A percentile compares a stretch with the other conserved stretches of the same genome.
phyloP scores from a whole-genome alignment of 35 echinoderm and acorn worm genomes.

The Amphiura filiformis region DNA sequence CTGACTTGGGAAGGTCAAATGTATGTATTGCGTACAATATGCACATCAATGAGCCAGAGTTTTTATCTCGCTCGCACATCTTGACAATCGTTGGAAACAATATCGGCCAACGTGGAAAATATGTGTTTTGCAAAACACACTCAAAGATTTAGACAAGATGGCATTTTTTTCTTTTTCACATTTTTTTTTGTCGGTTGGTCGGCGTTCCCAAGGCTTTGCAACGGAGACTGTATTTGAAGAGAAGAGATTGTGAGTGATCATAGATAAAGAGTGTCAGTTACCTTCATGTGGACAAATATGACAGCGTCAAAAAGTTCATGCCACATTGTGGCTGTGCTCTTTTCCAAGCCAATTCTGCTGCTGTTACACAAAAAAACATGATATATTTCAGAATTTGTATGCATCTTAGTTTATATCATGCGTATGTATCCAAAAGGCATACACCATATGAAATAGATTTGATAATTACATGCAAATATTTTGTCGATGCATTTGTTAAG shows the following conservation, averaged over 20 bases:
- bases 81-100: background rate
- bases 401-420: no score
- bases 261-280: background rate
- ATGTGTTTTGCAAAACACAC: conserved; percentile 12
- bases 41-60: background rate
- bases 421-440: no score
- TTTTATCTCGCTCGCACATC: background rate
- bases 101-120: background rate
- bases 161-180: background rate
- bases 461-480: no score
- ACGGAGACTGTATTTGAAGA: background rate
- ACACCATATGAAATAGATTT: no score
- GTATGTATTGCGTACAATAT: conserved; percentile 9
- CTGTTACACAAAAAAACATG: no score
- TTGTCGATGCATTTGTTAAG: no score
- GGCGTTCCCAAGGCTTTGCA: background rate
- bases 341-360: no score
- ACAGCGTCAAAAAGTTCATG: background rate
- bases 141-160: conserved; percentile 7
- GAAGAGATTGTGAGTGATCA: background rate
- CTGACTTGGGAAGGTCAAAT: conserved; percentile 6
- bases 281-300: background rate
- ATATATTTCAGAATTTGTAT: no score
- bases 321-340: no score
- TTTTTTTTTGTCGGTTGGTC: no score